Evolutionary conservation across 2,113 vertebrate species (phyloP).

Genomic region (Papio anubis): DNA sequence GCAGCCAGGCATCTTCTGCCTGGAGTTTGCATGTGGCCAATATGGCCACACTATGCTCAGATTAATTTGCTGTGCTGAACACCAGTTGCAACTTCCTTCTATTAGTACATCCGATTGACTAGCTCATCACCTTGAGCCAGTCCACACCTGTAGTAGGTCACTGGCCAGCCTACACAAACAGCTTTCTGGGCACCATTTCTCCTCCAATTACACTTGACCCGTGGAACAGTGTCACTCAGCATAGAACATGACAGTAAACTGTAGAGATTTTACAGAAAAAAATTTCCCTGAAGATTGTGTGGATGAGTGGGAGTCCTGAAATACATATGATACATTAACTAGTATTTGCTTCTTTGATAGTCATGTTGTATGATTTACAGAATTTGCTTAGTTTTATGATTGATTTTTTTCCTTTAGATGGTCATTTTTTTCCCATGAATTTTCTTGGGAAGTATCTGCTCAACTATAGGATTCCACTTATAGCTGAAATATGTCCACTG

Average conservation of each 20-base stretch:
- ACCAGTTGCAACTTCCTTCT: background rate
- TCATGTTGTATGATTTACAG: background rate
- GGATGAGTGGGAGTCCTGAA: background rate
- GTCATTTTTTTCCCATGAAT: background rate
- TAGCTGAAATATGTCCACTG: background rate
- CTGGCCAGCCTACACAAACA: background rate
- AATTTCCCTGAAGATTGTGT: background rate
- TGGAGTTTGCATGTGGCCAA: background rate
- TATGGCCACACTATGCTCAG: background rate
- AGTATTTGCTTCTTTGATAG: constrained; percentile 9
- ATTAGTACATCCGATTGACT: background rate
- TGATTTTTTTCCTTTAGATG: background rate
- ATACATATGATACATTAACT: background rate
- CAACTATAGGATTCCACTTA: constrained; percentile 5
- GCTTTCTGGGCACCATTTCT: background rate
- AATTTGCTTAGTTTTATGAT: background rate
- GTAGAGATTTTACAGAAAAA: background rate
- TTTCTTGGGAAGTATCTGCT: background rate
- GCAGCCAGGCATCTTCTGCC: background rate
- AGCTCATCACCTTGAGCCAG: background rate
- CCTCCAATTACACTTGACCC: background rate
- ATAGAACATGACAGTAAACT: background rate
- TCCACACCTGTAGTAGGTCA: background rate
- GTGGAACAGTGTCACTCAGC: background rate
- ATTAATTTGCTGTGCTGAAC: background rate